Conservation (phyloP, 2,888 invertebrate genomes). For the Caenorhabditis imperialis region DNA sequence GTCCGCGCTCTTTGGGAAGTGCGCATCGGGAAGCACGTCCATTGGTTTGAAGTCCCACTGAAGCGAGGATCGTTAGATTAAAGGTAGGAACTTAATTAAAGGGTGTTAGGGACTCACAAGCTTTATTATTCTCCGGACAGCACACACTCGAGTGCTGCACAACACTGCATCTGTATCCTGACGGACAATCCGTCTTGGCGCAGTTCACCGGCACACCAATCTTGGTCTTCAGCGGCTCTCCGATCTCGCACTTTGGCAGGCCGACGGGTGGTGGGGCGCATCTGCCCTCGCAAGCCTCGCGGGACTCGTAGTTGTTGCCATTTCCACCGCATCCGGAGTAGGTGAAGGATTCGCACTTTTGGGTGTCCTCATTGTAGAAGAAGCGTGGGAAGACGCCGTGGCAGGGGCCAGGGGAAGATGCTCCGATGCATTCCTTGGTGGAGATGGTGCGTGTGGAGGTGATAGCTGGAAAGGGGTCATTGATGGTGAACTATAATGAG, state of each 20-base stretch:
- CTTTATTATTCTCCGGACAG: conserved; percentile 72
- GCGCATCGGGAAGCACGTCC: conserved; percentile 56
- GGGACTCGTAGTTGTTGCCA: conserved; percentile 76
- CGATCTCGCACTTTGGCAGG: conserved; percentile 56
- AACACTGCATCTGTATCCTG: conserved; percentile 72
- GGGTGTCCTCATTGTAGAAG: conserved; percentile 72
- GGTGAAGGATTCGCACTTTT: conserved; percentile 67
- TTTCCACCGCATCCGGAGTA: conserved; percentile 77
- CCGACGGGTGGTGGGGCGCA: conserved; percentile 67
- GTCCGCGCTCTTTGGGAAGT: conserved; percentile 77
- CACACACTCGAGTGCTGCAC: conserved; percentile 72
- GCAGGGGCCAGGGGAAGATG: conserved; percentile 72
- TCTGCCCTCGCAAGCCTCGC: conserved; percentile 65
- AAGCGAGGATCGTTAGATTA: conserved; percentile 3
- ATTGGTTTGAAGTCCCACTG: conserved; percentile 61
- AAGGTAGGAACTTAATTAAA: not conserved
- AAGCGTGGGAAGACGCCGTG: conserved; percentile 63
- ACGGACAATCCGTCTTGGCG: conserved; percentile 72
- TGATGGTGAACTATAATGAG: not conserved
- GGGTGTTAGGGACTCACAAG: conserved; percentile 20
- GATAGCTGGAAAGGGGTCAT: conserved; percentile 69
- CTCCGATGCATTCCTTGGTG: conserved; percentile 72
- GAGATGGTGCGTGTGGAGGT: conserved; percentile 59
- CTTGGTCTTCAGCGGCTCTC: conserved; percentile 67
- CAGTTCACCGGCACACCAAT: conserved; percentile 71